Evolutionary conservation across 2,113 vertebrate genomes (phyloP).

Genomic region (Prunella fulvescens): DNA sequence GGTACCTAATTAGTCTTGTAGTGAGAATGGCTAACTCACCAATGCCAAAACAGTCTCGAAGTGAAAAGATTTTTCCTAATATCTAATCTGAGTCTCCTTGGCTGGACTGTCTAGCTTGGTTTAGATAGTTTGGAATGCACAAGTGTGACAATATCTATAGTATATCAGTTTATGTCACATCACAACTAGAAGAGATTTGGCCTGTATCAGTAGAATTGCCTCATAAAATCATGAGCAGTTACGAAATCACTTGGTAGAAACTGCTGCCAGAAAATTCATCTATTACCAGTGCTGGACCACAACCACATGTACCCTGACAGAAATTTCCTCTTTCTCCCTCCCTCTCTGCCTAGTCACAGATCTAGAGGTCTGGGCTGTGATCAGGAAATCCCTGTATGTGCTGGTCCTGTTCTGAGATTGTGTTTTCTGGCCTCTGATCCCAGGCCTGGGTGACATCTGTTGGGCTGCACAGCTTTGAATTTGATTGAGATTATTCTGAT

Average conservation of each 20-base stretch:
- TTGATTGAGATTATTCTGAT: not conserved
- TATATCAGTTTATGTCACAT: not conserved
- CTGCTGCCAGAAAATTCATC: not conserved
- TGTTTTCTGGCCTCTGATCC: not conserved
- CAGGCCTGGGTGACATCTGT: not conserved
- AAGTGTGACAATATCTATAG: not conserved
- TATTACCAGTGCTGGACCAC: not conserved
- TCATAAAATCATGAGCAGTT: not conserved
- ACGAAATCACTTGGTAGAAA: not conserved
- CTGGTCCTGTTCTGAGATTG: fast-evolving
- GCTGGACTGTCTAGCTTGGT: not conserved
- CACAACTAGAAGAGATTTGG: not conserved
- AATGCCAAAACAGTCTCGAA: not conserved
- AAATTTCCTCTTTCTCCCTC: not conserved
- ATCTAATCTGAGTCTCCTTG: not conserved
- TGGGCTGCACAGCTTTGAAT: not conserved
- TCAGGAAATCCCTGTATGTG: not conserved
- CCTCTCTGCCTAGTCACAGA: not conserved
- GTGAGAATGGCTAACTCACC: not conserved
- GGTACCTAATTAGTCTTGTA: not conserved
- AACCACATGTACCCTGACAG: not conserved
- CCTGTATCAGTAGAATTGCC: not conserved
- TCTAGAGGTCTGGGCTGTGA: not conserved
- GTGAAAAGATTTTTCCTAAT: not conserved
- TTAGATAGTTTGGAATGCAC: not conserved